Conservation (phyloP, 2,797 vertebrate genomes). For the Coccyzus lansbergi region DNA sequence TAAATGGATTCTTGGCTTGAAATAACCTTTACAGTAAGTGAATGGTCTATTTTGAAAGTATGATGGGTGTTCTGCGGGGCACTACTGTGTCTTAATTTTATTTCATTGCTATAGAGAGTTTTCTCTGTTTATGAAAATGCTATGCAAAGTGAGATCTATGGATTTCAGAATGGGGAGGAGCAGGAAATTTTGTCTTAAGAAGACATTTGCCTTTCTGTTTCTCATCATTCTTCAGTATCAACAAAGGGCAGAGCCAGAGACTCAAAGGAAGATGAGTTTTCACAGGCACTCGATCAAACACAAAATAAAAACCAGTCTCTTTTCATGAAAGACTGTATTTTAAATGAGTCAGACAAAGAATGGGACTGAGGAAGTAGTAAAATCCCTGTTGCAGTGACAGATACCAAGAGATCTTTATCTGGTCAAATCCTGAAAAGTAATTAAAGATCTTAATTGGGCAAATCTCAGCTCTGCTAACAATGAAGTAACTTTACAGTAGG, state of each 20-base stretch:
- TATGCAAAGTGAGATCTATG: conserved; percentile 73
- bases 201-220: conserved; percentile 32
- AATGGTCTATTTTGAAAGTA: conserved; percentile 80
- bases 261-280: neutral
- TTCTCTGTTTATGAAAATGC: conserved; percentile 75
- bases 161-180: conserved; percentile 50
- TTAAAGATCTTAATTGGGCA: neutral
- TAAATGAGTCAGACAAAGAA: neutral
- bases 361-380: neutral
- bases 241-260: neutral
- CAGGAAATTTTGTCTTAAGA: conserved; percentile 57
- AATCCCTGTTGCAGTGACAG: neutral
- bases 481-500: neutral
- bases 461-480: neutral
- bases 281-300: neutral
- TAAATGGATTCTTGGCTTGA: conserved; percentile 77
- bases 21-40: conserved; percentile 77
- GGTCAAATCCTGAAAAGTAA: neutral
- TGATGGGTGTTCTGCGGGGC: conserved; percentile 73
- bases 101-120: conserved; percentile 67
- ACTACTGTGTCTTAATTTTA: conserved; percentile 74
- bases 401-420: neutral
- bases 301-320: neutral
- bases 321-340: neutral
- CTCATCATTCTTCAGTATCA: conserved; percentile 6